These are phyloP conservation scores for Microplitis manilae DNA, from an alignment of 2,888 invertebrate genomes.

Conservation along the genomic window DNA sequence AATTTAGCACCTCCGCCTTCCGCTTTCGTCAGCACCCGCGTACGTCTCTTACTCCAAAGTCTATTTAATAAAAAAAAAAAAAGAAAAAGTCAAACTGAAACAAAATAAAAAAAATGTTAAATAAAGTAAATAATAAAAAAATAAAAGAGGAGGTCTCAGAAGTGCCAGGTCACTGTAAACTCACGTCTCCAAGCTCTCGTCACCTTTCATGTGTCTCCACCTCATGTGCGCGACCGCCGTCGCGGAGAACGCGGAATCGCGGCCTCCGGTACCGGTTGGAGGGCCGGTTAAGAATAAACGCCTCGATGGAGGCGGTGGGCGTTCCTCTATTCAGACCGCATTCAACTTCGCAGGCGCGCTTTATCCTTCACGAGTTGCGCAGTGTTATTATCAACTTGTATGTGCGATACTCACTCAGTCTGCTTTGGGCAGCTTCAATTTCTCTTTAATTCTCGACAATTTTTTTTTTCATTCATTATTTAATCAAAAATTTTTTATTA, in stretches of 20 bases:
- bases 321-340: constrained; percentile 60
- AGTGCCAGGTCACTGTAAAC: not conserved
- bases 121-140: not conserved
- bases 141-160: not conserved
- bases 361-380: constrained; percentile 60
- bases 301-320: constrained; percentile 67
- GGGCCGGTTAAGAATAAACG: constrained; percentile 30
- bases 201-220: constrained; percentile 38
- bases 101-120: constrained; percentile 2
- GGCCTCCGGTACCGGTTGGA: constrained; percentile 40
- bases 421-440: not conserved
- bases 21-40: not conserved
- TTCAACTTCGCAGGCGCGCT: constrained; percentile 62
- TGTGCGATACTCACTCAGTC: not conserved
- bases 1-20: not conserved
- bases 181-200: constrained; percentile 12
- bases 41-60: not conserved
- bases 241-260: constrained; percentile 38
- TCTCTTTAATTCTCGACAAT: too few relatives aligned
- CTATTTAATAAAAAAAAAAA: not conserved
- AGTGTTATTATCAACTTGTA: constrained; percentile 15
- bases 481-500: too few relatives aligned
- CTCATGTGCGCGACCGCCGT: constrained; percentile 33
- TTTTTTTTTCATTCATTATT: too few relatives aligned
- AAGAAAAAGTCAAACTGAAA: not conserved